Conservation (phyloP, 2,888 invertebrate genomes). For the Diloba caeruleocephala region DNA sequence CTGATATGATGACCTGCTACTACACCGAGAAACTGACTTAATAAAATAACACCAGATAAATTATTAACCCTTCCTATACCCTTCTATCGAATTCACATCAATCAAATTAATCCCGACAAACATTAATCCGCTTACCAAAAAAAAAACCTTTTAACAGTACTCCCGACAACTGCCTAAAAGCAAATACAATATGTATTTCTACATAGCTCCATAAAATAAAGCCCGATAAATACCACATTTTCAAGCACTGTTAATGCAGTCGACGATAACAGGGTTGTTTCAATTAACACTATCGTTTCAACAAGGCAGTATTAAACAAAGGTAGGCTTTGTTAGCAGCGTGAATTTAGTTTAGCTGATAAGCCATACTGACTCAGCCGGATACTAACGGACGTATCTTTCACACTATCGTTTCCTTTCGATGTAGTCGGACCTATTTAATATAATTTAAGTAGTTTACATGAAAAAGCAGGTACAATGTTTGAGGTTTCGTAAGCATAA, state of each 20-base stretch:
- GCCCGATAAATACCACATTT: slow-evolving; percentile 11
- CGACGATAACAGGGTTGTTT: slow-evolving; percentile 23
- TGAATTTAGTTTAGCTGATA: slow-evolving; percentile 42
- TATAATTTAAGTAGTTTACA: too few relatives aligned
- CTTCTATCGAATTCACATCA: too few relatives aligned
- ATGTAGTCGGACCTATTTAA: slow-evolving; percentile 19
- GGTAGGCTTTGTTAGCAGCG: slow-evolving; percentile 14
- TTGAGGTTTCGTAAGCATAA: too few relatives aligned
- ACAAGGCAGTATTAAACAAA: slow-evolving; percentile 22
- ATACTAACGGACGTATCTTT: slow-evolving; percentile 40
- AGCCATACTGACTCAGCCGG: slow-evolving; percentile 30
- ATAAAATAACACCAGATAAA: too few relatives aligned
- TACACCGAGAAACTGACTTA: too few relatives aligned
- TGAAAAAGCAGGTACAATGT: too few relatives aligned
- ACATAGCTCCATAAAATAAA: neutral
- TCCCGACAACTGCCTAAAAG: neutral
- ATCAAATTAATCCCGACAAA: too few relatives aligned
- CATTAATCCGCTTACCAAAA: too few relatives aligned
- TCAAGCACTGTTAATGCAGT: neutral
- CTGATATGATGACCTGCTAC: too few relatives aligned
- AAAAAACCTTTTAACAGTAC: too few relatives aligned
- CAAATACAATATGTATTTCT: neutral
- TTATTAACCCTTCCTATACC: too few relatives aligned
- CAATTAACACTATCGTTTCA: slow-evolving; percentile 36
- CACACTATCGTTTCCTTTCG: slow-evolving; percentile 28